phyloP scores from a whole-genome alignment of 2,797 vertebrate genomes.

The Tenualosa thibaudeaui region DNA sequence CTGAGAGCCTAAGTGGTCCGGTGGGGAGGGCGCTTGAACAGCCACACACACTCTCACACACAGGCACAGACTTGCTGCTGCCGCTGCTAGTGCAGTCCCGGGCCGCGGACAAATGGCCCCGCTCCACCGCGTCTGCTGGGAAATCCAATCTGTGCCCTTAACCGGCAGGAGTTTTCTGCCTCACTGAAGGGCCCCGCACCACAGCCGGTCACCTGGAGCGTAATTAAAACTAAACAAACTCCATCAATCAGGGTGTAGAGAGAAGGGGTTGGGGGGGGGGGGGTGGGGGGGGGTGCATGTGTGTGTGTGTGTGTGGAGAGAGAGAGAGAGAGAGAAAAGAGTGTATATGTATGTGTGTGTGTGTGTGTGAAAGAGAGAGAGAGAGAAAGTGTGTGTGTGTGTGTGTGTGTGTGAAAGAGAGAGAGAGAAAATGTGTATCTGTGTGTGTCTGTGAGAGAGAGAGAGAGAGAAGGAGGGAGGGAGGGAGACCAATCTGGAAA shows the following conservation, averaged over 20 bases:
- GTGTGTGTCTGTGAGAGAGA: neutral
- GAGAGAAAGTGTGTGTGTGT: neutral
- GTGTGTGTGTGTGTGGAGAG: neutral
- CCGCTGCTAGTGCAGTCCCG: neutral
- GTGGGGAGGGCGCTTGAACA: neutral
- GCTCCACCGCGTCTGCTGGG: neutral
- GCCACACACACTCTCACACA: neutral
- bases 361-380: neutral
- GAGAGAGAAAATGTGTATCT: neutral
- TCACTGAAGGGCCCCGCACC: slow-evolving; percentile 72
- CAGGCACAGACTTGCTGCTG: neutral
- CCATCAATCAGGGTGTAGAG: slow-evolving; percentile 76
- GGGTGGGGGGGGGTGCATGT: neutral
- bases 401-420: neutral
- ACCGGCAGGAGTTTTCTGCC: slow-evolving; percentile 79
- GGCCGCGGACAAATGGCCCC: neutral
- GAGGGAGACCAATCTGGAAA: slow-evolving; percentile 47
- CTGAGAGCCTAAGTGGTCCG: neutral
- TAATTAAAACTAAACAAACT: slow-evolving; percentile 84
- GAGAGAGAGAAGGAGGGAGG: neutral
- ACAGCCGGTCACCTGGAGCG: slow-evolving; percentile 76
- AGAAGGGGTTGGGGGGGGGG: neutral
- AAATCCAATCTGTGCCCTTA: slow-evolving; percentile 76
- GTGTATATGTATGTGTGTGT: neutral
- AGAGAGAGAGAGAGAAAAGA: neutral